Base-by-base conservation (phyloP, 1,140 invertebrate species). In the Cydia amplana region DNA sequence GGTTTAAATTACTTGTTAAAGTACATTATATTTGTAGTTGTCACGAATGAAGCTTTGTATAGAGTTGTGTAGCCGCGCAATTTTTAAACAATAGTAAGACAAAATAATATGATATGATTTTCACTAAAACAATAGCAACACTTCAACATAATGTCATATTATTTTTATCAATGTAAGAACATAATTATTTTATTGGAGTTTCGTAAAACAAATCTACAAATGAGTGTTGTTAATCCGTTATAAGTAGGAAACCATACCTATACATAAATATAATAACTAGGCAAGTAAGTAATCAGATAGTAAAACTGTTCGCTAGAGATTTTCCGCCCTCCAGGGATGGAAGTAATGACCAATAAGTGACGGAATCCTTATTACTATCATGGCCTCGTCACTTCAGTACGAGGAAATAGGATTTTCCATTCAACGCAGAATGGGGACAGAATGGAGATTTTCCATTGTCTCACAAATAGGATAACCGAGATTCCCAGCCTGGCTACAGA, bases 401-500 rank as follows among this genome's bases (percentile, higher is more conserved):
- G 16, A 70, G 65, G 25, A 46, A 73, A 73, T 49, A 51, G 72
- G 72, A 73, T 73, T 49, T 73, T 51, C 46, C 40, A 46, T 73
- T 70, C 65, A 70, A 70, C 65, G 65, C 65, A 70, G 32, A 70
- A 70, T 70, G 32, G 9, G 46, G 51, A 4, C 2, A 43, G 40
- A 51, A 46, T 73, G 40, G 43, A 51, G 40, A 73, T 73, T 73
- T 51, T 6, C 40, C 46, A 73, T 73, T 73, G 72, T 73, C 40
- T 46, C 72, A 51, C 72, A 73, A 73, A 73, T 73, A 51, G 20
- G 46, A 49, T 73, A 49, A 73, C 46, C 72, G 46, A 73, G 40
- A 51, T 73, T 23, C 72, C 12, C 4, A 23, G 43, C 43, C n/a
- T 43, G 14, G 16, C 75, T 78, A 77, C 77, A 79, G 73, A 77